Base-by-base conservation (phyloP, 2,113 vertebrate species). In the Hymenochirus boettgeri region DNA sequence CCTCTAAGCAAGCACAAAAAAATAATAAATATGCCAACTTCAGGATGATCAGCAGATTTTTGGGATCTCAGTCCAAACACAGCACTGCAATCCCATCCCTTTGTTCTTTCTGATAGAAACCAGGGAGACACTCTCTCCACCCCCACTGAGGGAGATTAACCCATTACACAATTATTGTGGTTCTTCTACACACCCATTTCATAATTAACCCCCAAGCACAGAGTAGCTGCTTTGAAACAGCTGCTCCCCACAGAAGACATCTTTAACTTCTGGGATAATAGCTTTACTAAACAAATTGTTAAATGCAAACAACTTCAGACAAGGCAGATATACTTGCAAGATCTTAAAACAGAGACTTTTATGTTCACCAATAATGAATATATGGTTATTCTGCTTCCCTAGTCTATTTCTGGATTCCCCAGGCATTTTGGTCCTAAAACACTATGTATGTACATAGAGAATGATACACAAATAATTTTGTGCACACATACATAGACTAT, bases 101-200 rank as follows among this genome's bases (percentile, higher is more conserved):
- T 82, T 77, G 72, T 80, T 77, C 63, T 23, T 23, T 42, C 69
- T 33, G 59, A 73, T 67, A 69, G 63, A 51, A 59, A 3, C 25
- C 48, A 62, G 70, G 37, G 35, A 67, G 70, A 57, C 42, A 67
- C 47, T 46, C 23, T 55, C 62, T 24, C 21, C 59, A 65, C n/a
- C 69, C 37, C 27, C 72, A 24, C 64, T 54, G 72, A 19, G 12
- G 23, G 55, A 72, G 58, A 79, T 73, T 79, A 73, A 75, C 54
- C 61, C 71, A 69, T 71, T 69, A 62, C 11, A 29, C 53, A 37
- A 25, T 0, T 22, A 61, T 58, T 53, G 72, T 73, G 71, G 72
- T 75, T 19, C 70, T 55, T 50, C 54, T 55, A n/a, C n/a, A 70
- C 61, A 55, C 72, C 71, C 64, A 65, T 56, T 54, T 70, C 65